Percentiles rank a stretch among this genome's conserved stretches.
phyloP scores from a whole-genome alignment of 2,797 vertebrate species.

The Sebastes hubbsi region DNA sequence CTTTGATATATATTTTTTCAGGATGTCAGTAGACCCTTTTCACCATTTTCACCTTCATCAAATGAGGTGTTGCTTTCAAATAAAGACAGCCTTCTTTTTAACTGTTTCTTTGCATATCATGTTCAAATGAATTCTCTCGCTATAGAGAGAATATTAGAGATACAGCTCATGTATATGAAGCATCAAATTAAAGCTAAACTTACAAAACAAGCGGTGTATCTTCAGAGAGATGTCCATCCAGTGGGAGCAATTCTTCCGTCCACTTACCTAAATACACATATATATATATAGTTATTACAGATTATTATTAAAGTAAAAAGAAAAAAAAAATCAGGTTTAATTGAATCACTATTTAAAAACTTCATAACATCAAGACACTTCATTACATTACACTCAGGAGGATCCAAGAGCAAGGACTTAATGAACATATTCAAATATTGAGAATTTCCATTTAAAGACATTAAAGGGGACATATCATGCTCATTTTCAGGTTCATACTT shows the following conservation, averaged over 20 bases:
- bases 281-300: background rate
- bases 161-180: background rate
- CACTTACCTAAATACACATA: background rate
- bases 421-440: background rate
- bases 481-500: no score
- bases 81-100: background rate
- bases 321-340: background rate
- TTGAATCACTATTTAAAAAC: background rate
- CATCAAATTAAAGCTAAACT: background rate
- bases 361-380: background rate
- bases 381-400: background rate
- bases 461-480: rapidly evolving
- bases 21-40: background rate
- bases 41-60: background rate
- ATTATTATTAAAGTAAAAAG: background rate
- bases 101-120: background rate
- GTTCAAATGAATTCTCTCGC: background rate
- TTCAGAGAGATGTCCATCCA: background rate
- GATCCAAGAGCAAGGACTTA: background rate
- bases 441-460: background rate
- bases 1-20: constrained; percentile 9
- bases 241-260: background rate
- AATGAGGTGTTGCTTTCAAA: background rate
- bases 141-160: background rate
- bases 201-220: background rate